Evolutionary conservation across 1,140 invertebrate species (phyloP), one percentile per base, ranked within the genome.

Genomic region (Drosophila subobscura): DNA sequence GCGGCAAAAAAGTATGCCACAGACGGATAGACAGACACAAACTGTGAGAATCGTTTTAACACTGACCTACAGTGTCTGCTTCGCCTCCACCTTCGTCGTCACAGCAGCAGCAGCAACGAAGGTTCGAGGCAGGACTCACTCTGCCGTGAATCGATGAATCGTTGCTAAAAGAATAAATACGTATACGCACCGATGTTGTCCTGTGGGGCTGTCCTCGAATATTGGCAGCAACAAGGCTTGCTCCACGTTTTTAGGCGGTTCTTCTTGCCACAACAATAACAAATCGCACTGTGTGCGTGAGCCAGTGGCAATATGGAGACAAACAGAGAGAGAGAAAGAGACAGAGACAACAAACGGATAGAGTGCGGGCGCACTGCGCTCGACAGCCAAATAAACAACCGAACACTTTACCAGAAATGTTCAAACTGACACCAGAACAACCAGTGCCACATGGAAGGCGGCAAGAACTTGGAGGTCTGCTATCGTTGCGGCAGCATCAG

Each of bases 391-490:
- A 56, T 12, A 42, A 27, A 46, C 68, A 88, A 86, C 81, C 83
- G 77, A 61, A 55, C 83, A 75, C 81, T 86, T 86, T 61, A 81
- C 64, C 74, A 81, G 83, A 81, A 81, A 52, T 74, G 75, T 86
- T 74, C 60, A 50, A 88, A 86, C 81, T 86, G 81, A 78, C 65
- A 75, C 72, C 53, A 75, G 60, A 75, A 75, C 55, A 75, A 49
- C 7, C 46, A 42, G 29, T 33, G 29, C 29, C 29, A 4, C 29
- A 20, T 10, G 29, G 29, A 7, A 33, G 29, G 29, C 29, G 29
- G 8, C 29, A 33, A 29, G 7, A 33, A 33, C 29, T 8, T 3
- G 3, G 29, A 33, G 29, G 29, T 33, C 29, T 8, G 29, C 7
- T 8, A 10, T 33, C 29, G 8, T 33, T 3, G 8, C 8, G 8